Evolutionary conservation across 1,140 invertebrate genomes (phyloP), one percentile per base, ranked within the genome.

Genomic region (Drosophila gunungcola): DNA sequence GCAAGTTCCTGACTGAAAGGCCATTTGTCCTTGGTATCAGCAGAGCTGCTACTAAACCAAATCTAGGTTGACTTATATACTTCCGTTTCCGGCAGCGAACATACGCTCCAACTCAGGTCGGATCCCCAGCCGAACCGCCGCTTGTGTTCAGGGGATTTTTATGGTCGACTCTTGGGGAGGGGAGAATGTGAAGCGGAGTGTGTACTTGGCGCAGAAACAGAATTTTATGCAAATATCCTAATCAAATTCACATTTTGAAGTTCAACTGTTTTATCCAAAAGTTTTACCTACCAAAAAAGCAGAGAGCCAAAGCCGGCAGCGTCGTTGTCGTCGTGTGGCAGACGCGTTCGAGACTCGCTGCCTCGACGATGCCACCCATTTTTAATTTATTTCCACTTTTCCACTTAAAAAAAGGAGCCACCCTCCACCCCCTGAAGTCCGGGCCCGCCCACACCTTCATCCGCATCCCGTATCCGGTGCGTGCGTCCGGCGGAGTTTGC

Each of bases 151-250:
- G n/a, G 67, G 67, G 32, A 46, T 65, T 70, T 70, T 70, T 70
- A 70, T 70, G 52, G 51, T 64, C 32, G 12, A 29, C 52, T 57
- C 10, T 38, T 45, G 25, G 10, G 45, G 12, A 43, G 54, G 56
- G 25, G 53, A 11, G 36, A 45, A 32, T 29, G 54, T 42, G 57
- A 63, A 64, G 58, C 27, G 38, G 80, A 74, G 86, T 89, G 80
- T 89, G 86, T 88, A 78, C 82, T 83, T 73, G 53, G 61, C 73
- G 84, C 84, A 82, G 80, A 78, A 78, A 84, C 84, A 89, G 88
- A 90, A 91, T 91, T 91, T 88, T 91, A 91, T 91, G 89, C 89
- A 91, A 91, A 91, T 91, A 88, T 91, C 89, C 89, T 91, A 91
- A 91, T 91, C 89, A 91, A 91, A 91, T 91, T 86, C 89, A 79